These are phyloP conservation scores for Actinernus sp. DNA, from an alignment of 92 coral and sea anemone species.

Conservation along the genomic window DNA sequence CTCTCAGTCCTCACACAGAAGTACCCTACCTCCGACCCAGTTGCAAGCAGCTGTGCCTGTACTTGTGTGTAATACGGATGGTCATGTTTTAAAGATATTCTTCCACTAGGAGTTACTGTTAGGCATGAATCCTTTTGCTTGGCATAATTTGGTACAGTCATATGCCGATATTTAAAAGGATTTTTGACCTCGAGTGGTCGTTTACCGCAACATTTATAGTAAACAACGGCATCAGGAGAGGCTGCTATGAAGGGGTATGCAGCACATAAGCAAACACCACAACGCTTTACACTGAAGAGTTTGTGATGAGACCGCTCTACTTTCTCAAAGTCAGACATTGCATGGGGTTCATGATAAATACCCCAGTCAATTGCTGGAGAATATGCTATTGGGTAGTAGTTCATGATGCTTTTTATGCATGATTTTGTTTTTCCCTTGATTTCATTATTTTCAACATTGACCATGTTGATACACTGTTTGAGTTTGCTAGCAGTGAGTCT, in stretches of 20 bases:
- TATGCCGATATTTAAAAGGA: conserved; percentile 23
- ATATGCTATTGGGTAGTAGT: conserved; percentile 35
- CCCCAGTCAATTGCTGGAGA: conserved; percentile 26
- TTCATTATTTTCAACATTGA: conserved; percentile 9
- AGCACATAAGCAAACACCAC: conserved; percentile 20
- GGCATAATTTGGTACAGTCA: conserved; percentile 4
- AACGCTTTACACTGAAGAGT: not conserved
- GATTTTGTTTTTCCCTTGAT: conserved; percentile 30
- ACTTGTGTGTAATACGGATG: conserved; percentile 35
- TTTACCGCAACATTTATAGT: conserved; percentile 19
- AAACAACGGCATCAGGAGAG: conserved; percentile 39
- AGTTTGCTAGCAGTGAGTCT: conserved; percentile 25
- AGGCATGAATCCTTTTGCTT: conserved; percentile 34
- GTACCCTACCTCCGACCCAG: conserved; percentile 9
- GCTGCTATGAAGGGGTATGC: conserved; percentile 32
- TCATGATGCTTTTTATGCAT: conserved; percentile 22
- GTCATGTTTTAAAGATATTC: conserved; percentile 10
- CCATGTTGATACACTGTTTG: conserved; percentile 18
- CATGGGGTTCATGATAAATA: conserved; percentile 3
- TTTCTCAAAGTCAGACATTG: conserved; percentile 5
- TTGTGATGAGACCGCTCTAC: not conserved
- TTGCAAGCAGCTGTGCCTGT: conserved; percentile 8
- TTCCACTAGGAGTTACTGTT: conserved; percentile 5
- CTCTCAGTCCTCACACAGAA: conserved; percentile 23
- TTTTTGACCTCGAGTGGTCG: conserved; percentile 36